Evolutionary conservation across 2,797 vertebrate species (phyloP).

Genomic region (Morelia viridis): DNA sequence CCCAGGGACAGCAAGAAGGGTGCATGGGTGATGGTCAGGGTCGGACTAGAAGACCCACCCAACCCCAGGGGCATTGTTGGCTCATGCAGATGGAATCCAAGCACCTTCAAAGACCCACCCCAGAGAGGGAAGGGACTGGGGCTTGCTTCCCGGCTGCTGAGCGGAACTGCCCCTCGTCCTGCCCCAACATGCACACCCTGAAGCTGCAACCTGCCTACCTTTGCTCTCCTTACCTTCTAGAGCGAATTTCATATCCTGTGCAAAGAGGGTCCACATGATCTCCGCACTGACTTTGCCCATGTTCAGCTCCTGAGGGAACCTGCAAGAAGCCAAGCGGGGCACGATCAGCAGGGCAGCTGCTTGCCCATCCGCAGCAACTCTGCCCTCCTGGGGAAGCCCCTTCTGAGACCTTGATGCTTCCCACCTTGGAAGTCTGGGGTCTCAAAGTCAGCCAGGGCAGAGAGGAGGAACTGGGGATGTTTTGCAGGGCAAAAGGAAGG

Average conservation of each 20-base stretch:
- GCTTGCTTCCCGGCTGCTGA: not conserved
- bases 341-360: not conserved
- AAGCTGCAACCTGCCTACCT: not conserved
- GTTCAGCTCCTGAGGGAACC: constrained; percentile 96
- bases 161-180: not conserved
- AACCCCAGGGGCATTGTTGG: no score
- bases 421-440: not conserved
- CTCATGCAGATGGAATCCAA: not conserved
- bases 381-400: not conserved
- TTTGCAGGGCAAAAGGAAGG: no score
- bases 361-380: not conserved
- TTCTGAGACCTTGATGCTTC: not conserved
- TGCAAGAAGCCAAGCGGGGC: constrained; percentile 65
- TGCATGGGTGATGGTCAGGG: no score
- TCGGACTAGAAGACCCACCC: no score
- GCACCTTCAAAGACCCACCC: not conserved
- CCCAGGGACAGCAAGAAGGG: no score
- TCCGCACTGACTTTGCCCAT: constrained; percentile 93
- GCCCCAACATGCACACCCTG: not conserved
- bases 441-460: not conserved
- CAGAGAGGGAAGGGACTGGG: not conserved
- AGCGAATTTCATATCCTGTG: constrained; percentile 96
- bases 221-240: constrained; percentile 87
- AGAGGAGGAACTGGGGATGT: not conserved
- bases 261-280: constrained; percentile 93